Percentiles rank a stretch among this genome's conserved stretches.
These are phyloP conservation scores for Palythoa grandiflora DNA, from an alignment of 92 coral and sea anemone species.

Conservation along the genomic window DNA sequence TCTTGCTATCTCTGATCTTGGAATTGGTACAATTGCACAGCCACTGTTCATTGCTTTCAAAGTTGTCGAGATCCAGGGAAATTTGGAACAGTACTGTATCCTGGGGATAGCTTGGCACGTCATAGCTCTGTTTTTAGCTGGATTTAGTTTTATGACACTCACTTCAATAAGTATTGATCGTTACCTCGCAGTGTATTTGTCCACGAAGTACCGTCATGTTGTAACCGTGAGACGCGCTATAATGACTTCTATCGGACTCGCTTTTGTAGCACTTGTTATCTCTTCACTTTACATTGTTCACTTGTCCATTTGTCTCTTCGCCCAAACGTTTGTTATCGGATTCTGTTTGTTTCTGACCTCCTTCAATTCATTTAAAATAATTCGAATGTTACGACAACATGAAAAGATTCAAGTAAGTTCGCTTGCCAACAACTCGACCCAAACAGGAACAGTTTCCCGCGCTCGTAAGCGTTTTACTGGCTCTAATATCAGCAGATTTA, in stretches of 20 bases:
- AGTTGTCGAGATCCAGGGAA: slow-evolving; percentile 4
- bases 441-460: background rate
- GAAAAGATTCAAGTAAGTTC: slow-evolving; percentile 3
- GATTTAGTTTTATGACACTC: slow-evolving; percentile 39
- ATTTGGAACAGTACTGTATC: slow-evolving; percentile 3
- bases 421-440: background rate
- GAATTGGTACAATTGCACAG: slow-evolving; percentile 26
- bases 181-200: slow-evolving; percentile 32
- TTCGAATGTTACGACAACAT: slow-evolving; percentile 5
- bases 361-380: slow-evolving; percentile 23
- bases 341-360: slow-evolving; percentile 32
- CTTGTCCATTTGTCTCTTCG: background rate
- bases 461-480: background rate
- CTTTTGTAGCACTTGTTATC: background rate
- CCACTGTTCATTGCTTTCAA: slow-evolving; percentile 39
- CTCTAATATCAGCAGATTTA: slow-evolving; percentile 27
- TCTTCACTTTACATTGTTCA: slow-evolving; percentile 5
- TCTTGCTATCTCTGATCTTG: slow-evolving; percentile 29
- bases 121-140: slow-evolving; percentile 32
- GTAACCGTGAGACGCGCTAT: slow-evolving; percentile 26
- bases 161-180: slow-evolving; percentile 40
- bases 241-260: background rate
- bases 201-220: slow-evolving; percentile 14
- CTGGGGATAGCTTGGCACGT: slow-evolving; percentile 35
- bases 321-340: slow-evolving; percentile 22